Percentiles rank a stretch among this genome's conserved stretches.
Evolutionary conservation across 2,888 invertebrate species (phyloP).

Genomic region (Bembecia ichneumoniformis): DNA sequence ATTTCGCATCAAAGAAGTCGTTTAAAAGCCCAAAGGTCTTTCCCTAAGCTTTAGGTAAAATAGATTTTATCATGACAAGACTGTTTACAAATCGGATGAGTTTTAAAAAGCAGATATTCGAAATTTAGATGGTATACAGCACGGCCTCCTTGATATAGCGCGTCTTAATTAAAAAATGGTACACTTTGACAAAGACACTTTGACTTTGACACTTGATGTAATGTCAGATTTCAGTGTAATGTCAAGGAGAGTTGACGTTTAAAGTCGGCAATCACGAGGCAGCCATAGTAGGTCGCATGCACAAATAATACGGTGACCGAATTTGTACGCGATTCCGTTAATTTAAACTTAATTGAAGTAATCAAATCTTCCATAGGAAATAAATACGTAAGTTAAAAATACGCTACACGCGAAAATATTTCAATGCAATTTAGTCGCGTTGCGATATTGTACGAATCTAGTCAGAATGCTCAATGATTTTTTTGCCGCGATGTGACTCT

Average conservation of each 20-base stretch:
- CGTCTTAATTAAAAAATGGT: no score
- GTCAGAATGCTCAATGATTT: slow-evolving; percentile 54
- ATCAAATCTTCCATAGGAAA: slow-evolving; percentile 67
- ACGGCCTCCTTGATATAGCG: no score
- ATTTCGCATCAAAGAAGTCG: no score
- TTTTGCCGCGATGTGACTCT: slow-evolving; percentile 27
- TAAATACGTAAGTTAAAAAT: slow-evolving; percentile 58
- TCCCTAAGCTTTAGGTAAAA: no score
- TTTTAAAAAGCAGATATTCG: no score
- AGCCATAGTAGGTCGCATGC: slow-evolving; percentile 35
- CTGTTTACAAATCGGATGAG: no score
- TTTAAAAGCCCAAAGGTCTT: no score
- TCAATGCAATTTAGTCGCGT: slow-evolving; percentile 21
- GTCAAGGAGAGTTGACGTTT: slow-evolving; percentile 17
- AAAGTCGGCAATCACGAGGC: slow-evolving; percentile 4
- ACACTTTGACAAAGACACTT: no score
- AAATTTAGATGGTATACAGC: no score
- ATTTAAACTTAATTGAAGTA: slow-evolving; percentile 30
- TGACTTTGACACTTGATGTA: no score
- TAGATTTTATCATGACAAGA: no score
- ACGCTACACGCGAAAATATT: slow-evolving; percentile 43
- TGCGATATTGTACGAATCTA: slow-evolving; percentile 25
- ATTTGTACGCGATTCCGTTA: slow-evolving; percentile 45
- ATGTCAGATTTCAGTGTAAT: slow-evolving; percentile 5
- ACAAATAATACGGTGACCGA: slow-evolving; percentile 51